phyloP scores from a whole-genome alignment of 2,888 invertebrate genomes.

The Andrena flavipes region DNA sequence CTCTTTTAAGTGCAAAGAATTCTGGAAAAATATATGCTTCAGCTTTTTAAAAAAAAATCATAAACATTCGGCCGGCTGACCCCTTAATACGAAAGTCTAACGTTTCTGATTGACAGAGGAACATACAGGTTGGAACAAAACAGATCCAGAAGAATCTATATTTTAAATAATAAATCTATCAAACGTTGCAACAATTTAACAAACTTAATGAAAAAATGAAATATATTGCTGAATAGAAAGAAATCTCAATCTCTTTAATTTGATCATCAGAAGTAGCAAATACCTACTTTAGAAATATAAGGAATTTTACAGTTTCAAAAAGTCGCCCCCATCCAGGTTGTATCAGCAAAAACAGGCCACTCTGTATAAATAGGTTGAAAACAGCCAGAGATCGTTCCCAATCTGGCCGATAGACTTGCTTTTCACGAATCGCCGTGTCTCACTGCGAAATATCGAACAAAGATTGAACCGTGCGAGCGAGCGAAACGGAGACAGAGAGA shows the following conservation, averaged over 20 bases:
- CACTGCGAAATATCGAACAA: conserved; percentile 19
- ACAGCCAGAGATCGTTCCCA: not conserved
- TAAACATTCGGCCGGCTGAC: too few relatives aligned
- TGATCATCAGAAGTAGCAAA: too few relatives aligned
- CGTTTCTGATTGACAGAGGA: too few relatives aligned
- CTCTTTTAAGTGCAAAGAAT: too few relatives aligned
- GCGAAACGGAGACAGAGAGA: not conserved
- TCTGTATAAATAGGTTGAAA: not conserved
- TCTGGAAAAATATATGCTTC: too few relatives aligned
- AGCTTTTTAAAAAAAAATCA: too few relatives aligned
- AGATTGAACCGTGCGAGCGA: conserved; percentile 20
- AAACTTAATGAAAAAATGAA: not conserved
- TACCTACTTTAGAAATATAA: not conserved
- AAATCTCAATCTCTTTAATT: too few relatives aligned
- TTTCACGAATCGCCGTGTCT: not conserved
- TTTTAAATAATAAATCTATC: not conserved
- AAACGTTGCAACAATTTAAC: not conserved
- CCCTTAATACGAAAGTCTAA: too few relatives aligned
- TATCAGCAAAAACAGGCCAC: not conserved
- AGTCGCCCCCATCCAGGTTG: too few relatives aligned
- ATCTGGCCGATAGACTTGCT: not conserved
- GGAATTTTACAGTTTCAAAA: too few relatives aligned
- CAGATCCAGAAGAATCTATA: not conserved
- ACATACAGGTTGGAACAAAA: not conserved
- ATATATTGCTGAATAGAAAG: not conserved